Evolutionary conservation across 2,888 invertebrate species (phyloP).

Genomic region (Drosophila birchii): DNA sequence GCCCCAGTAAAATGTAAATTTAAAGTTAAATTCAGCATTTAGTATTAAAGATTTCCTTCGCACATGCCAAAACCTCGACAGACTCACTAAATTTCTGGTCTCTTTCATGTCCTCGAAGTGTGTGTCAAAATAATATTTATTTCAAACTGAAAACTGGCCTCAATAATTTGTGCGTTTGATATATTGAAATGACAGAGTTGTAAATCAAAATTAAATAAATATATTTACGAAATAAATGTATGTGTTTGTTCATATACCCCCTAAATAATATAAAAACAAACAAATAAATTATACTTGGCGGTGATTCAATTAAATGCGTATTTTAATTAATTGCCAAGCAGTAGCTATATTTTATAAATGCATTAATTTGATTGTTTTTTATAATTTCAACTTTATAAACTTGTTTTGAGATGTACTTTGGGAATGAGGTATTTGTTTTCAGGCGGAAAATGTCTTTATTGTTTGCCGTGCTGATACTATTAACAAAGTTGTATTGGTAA

Average conservation of each 20-base stretch:
- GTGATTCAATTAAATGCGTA: slow-evolving; percentile 1
- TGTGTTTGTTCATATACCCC: too few species aligned
- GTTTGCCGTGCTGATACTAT: not conserved
- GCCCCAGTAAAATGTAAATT: slow-evolving; percentile 62
- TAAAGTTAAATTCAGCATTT: slow-evolving; percentile 52
- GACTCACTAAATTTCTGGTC: slow-evolving; percentile 22
- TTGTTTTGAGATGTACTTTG: not conserved
- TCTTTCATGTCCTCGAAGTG: slow-evolving; percentile 1
- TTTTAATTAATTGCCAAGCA: slow-evolving; percentile 10
- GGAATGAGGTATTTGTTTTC: not conserved
- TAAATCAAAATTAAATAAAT: slow-evolving; percentile 29
- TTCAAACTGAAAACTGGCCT: slow-evolving; percentile 3
- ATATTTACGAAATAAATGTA: not conserved
- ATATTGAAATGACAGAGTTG: slow-evolving; percentile 16
- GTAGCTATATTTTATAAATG: slow-evolving; percentile 16
- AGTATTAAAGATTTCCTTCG: slow-evolving; percentile 35
- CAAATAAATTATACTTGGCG: not conserved
- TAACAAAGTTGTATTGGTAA: not conserved
- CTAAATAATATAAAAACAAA: not conserved
- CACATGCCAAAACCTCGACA: slow-evolving; percentile 27
- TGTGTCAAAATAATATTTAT: slow-evolving; percentile 36
- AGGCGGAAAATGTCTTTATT: not conserved
- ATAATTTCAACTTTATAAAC: not conserved
- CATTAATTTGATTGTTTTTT: slow-evolving; percentile 1
- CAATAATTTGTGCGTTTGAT: slow-evolving; percentile 17